Evolutionary conservation across 2,113 vertebrate species (phyloP).

Genomic region (Ailuropoda melanoleuca): DNA sequence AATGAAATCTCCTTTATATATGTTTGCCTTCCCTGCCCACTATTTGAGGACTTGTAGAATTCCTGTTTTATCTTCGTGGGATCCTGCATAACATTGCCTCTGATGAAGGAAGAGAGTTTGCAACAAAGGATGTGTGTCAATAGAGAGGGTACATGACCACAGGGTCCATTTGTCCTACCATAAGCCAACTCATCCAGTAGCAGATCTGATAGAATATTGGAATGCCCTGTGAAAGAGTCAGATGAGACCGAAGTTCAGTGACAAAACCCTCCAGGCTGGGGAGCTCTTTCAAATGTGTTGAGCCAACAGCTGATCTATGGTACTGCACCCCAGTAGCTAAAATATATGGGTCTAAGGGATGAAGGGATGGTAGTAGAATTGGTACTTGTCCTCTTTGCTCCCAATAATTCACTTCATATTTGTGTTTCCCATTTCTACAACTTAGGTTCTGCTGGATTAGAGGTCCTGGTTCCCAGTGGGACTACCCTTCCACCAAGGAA

Average conservation of each 20-base stretch:
- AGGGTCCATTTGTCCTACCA: not conserved
- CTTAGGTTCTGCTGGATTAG: not conserved
- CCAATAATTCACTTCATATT: not conserved
- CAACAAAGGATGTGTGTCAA: not conserved
- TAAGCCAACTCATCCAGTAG: not conserved
- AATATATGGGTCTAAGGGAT: not conserved
- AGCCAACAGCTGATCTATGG: not conserved
- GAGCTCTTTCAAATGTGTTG: not conserved
- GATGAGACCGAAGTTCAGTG: not conserved
- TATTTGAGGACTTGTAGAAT: not conserved
- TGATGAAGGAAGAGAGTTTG: not conserved
- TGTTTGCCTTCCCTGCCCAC: not conserved
- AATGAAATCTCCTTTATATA: not conserved
- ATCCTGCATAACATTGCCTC: not conserved
- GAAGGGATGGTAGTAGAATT: not conserved
- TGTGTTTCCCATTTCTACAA: not conserved
- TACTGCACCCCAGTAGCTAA: not conserved
- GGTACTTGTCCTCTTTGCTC: not conserved
- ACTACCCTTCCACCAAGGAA: not conserved
- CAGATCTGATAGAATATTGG: not conserved
- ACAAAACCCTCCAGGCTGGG: not conserved
- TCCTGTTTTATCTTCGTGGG: not conserved
- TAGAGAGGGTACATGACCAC: not conserved
- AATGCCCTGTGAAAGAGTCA: not conserved
- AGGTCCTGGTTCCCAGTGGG: not conserved